phyloP scores from a whole-genome alignment of 2,888 invertebrate species.

The Acleris cristana region DNA sequence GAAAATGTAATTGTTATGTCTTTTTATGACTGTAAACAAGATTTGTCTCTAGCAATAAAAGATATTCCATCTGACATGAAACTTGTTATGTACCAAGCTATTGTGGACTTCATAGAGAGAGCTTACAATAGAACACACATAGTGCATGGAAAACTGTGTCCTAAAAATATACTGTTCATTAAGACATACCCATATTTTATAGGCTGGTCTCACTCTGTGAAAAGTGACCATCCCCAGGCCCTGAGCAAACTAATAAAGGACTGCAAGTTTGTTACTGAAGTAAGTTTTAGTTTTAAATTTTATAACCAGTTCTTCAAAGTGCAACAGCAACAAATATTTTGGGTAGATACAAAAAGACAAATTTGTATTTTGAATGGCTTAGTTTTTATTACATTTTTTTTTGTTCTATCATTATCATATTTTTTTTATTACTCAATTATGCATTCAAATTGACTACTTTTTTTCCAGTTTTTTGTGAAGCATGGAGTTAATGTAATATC shows the following conservation, averaged over 20 bases:
- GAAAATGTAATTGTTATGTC: conserved; percentile 19
- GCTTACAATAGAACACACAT: conserved; percentile 11
- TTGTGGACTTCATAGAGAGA: conserved; percentile 11
- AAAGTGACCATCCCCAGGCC: conserved; percentile 9
- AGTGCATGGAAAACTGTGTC: conserved; percentile 15
- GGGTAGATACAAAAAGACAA: background rate
- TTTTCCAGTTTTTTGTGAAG: conserved; percentile 20
- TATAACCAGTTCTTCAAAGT: background rate
- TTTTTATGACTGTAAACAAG: background rate
- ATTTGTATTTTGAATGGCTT: background rate
- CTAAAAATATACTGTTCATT: conserved; percentile 9
- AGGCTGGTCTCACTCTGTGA: conserved; percentile 29
- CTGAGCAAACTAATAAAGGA: conserved; percentile 25
- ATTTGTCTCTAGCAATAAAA: conserved; percentile 5
- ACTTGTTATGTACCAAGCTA: background rate
- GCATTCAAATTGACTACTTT: no score
- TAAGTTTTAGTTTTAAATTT: background rate
- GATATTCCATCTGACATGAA: background rate
- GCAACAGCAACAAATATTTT: background rate
- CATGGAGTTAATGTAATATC: background rate
- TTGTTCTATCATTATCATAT: background rate
- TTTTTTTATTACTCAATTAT: background rate
- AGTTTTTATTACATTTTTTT: background rate
- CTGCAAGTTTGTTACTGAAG: conserved; percentile 17
- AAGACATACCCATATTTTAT: background rate